Percentiles rank a stretch among this genome's conserved stretches.
Evolutionary conservation across 2,888 invertebrate species (phyloP).

Genomic region (Ashinkailepas kermadecensis): DNA sequence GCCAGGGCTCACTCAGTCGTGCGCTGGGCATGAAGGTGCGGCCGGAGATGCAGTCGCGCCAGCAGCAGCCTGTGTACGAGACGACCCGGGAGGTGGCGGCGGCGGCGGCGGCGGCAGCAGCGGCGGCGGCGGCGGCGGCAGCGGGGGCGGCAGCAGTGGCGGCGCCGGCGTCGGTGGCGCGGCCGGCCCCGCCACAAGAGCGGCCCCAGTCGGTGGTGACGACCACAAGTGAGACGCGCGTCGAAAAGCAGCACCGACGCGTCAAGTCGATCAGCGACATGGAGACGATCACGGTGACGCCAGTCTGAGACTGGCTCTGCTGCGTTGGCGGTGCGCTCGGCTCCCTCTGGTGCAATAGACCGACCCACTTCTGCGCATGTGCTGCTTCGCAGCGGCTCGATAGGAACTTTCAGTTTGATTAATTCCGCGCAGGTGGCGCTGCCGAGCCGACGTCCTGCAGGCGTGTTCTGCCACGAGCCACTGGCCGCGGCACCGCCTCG

Average conservation of each 20-base stretch:
- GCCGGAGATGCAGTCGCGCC: slow-evolving; percentile 30
- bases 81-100: slow-evolving; percentile 26
- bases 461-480: too few species aligned
- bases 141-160: slow-evolving; percentile 3
- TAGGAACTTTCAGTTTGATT: neutral
- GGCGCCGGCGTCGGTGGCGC: slow-evolving; percentile 24
- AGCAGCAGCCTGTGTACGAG: slow-evolving; percentile 19
- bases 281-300: slow-evolving; percentile 50
- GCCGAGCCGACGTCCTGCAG: too few species aligned
- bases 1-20: slow-evolving; percentile 65
- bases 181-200: slow-evolving; percentile 43
- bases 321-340: neutral
- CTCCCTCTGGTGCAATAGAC: neutral
- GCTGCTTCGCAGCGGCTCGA: neutral
- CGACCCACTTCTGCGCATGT: neutral
- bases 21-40: slow-evolving; percentile 54
- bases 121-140: slow-evolving; percentile 15
- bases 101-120: slow-evolving; percentile 4
- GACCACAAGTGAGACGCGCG: neutral
- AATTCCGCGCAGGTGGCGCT: neutral
- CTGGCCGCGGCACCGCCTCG: too few species aligned
- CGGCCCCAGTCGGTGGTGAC: slow-evolving; percentile 39
- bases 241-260: slow-evolving; percentile 44
- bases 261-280: slow-evolving; percentile 69
- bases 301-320: slow-evolving; percentile 38